phyloP scores from a whole-genome alignment of 2,113 vertebrate species.

The Petroica traversi region DNA sequence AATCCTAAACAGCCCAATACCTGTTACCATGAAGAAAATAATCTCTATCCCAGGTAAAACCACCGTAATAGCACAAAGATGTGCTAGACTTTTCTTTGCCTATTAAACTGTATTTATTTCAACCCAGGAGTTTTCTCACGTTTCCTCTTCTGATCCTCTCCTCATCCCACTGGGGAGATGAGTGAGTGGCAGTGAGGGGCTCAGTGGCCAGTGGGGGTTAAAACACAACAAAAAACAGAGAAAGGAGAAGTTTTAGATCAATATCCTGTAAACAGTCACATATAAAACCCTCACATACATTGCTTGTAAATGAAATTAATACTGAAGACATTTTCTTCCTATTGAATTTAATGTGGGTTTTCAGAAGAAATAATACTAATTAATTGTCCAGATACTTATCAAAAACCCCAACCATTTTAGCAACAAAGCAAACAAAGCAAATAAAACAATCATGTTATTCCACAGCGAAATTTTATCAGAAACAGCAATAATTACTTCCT shows the following conservation, averaged over 20 bases:
- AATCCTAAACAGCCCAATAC: neutral
- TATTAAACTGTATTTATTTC: neutral
- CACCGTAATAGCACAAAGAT: neutral
- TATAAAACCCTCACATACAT: neutral
- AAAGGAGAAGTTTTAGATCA: neutral
- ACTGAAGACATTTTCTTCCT: neutral
- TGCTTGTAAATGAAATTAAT: neutral
- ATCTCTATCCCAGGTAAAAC: neutral
- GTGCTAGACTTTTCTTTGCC: neutral
- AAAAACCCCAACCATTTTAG: rapidly evolving
- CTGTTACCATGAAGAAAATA: neutral
- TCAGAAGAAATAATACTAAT: neutral
- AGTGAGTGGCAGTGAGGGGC: neutral
- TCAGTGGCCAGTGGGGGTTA: neutral
- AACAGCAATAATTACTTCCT: neutral
- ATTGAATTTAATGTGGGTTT: neutral
- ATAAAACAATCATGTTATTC: neutral
- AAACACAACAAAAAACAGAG: neutral
- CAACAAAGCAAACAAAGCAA: neutral
- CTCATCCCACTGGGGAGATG: neutral
- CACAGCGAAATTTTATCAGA: slow-evolving; percentile 23
- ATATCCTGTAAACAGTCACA: neutral
- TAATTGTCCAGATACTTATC: neutral
- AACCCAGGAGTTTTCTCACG: neutral
- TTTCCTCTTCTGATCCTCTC: neutral